A percentile compares a stretch with the other conserved stretches of the same genome.
Evolutionary conservation across 2,113 vertebrate genomes (phyloP).

Genomic region (Donacobius atricapilla): DNA sequence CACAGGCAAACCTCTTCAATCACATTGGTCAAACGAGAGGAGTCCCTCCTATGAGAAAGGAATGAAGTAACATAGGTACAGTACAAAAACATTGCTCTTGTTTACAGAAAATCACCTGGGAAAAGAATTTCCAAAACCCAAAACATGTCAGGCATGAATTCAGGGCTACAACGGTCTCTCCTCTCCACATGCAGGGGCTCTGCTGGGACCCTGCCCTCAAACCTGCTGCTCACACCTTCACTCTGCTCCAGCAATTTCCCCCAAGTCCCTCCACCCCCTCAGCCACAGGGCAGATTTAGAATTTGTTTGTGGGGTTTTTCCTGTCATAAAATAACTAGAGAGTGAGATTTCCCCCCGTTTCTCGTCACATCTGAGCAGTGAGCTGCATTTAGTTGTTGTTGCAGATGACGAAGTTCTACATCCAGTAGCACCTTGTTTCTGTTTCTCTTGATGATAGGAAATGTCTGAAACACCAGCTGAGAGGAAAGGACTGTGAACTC

Average conservation of each 20-base stretch:
- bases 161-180: fast-evolving
- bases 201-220: not conserved
- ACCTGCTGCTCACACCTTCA: not conserved
- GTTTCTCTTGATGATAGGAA: no score
- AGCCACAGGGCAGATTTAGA: not conserved
- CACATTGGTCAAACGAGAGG: no score
- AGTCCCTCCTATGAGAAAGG: no score
- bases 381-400: not conserved
- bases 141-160: no score
- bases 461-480: no score
- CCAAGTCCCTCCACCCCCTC: not conserved
- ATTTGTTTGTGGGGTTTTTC: not conserved
- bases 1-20: no score
- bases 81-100: no score
- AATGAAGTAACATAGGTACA: no score
- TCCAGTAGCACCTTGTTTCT: not conserved
- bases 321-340: not conserved
- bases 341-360: not conserved
- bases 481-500: no score
- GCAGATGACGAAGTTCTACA: not conserved
- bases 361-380: not conserved
- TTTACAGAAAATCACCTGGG: no score
- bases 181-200: not conserved
- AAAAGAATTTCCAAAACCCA: no score
- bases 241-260: not conserved